Evolutionary conservation across 1,140 invertebrate species (phyloP).

Genomic region (Batillaria attramentaria): DNA sequence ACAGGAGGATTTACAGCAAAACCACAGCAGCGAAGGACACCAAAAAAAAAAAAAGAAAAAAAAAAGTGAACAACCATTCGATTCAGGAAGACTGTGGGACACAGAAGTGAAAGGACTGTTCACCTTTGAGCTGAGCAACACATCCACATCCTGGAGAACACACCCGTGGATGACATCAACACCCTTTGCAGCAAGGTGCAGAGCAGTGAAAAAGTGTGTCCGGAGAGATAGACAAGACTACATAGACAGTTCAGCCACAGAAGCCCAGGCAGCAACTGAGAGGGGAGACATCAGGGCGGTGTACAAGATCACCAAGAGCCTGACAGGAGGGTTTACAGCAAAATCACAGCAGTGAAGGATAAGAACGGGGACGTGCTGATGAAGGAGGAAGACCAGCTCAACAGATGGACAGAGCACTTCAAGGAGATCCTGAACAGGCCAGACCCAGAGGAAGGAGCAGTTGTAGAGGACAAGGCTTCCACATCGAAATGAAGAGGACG

Average conservation of each 20-base stretch:
- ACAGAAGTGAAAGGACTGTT: not conserved
- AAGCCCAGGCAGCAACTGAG: not conserved
- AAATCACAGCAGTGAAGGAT: too few relatives aligned
- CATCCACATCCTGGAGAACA: not conserved
- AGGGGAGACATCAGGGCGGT: too few relatives aligned
- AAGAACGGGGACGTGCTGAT: too few relatives aligned
- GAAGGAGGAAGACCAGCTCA: too few relatives aligned
- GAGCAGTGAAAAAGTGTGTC: not conserved
- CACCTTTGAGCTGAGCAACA: not conserved
- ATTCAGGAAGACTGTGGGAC: not conserved
- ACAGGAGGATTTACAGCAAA: constrained; percentile 40
- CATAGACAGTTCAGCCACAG: not conserved
- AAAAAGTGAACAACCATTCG: not conserved
- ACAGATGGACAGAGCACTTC: too few relatives aligned
- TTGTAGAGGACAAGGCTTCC: not conserved
- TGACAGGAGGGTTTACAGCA: too few relatives aligned
- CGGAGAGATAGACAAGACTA: not conserved
- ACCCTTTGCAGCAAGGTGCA: not conserved
- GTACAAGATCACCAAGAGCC: too few relatives aligned
- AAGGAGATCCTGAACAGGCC: too few relatives aligned
- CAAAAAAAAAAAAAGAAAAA: not conserved
- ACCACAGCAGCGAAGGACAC: not conserved
- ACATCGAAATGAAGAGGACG: not conserved
- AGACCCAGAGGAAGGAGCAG: not conserved
- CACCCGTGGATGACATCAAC: not conserved